Conservation (phyloP, 64 coral and sea anemone genomes). For the Stichodactyla helianthus region DNA sequence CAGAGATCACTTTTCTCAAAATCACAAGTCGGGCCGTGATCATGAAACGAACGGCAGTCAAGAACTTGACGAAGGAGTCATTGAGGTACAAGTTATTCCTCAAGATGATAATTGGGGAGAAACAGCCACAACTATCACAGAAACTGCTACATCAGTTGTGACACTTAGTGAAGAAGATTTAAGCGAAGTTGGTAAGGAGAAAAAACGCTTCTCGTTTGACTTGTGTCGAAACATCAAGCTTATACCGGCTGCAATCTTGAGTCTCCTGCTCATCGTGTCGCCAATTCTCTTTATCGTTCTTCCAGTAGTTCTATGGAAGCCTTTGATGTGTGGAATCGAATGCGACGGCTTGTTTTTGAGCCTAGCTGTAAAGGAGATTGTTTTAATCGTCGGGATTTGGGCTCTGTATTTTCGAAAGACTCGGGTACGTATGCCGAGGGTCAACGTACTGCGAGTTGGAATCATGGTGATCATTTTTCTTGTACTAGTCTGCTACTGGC, state of each 20-base stretch:
- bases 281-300: slow-evolving; percentile 91
- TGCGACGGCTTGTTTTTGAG: slow-evolving; percentile 96
- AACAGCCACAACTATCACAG: slow-evolving; percentile 97
- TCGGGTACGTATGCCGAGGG: slow-evolving; percentile 76
- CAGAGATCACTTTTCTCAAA: slow-evolving; percentile 6
- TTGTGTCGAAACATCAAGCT: slow-evolving; percentile 75
- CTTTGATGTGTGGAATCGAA: slow-evolving; percentile 58
- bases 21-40: slow-evolving; percentile 14
- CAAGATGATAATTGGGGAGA: slow-evolving; percentile 99
- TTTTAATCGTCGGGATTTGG: slow-evolving; percentile 88
- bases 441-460: slow-evolving; percentile 78
- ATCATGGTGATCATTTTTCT: slow-evolving; percentile 72
- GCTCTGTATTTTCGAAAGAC: slow-evolving; percentile 92
- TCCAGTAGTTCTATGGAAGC: slow-evolving; percentile 76
- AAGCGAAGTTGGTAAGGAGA: slow-evolving; percentile 80
- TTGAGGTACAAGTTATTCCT: slow-evolving; percentile 99
- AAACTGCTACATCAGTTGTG: slow-evolving; percentile 93
- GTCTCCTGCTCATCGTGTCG: slow-evolving; percentile 61
- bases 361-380: slow-evolving; percentile 80
- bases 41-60: slow-evolving; percentile 74
- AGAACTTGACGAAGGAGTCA: slow-evolving; percentile 94
- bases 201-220: slow-evolving; percentile 46
- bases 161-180: slow-evolving; percentile 86
- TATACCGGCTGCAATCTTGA: slow-evolving; percentile 48
- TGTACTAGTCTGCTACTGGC: slow-evolving; percentile 88